Evolutionary conservation across 2,113 vertebrate species (phyloP), one percentile per base, ranked within the genome.

Genomic region (Pseudorhombus dupliciocellatus): DNA sequence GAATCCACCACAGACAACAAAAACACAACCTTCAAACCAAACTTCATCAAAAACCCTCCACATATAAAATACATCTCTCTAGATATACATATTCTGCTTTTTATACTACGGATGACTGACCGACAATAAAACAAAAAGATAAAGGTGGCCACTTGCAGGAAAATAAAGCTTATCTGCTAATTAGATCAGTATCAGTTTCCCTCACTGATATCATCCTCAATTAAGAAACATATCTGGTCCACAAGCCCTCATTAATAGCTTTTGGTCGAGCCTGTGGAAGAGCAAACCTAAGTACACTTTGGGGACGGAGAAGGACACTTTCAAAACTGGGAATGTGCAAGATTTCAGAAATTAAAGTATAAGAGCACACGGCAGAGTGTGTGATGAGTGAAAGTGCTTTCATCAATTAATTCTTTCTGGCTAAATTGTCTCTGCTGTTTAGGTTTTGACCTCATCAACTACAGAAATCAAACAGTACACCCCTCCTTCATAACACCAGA

Each of bases 231-330:
- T 9, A 44, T 51, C 48, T 40, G 57, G 20, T 73, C 62, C 52
- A 46, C 6, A 60, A 55, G 55, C 67, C 65, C 65, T 71, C 48
- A 5, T 53, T 18, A 21, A 70, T 30, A 61, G 22, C 8, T 66
- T 81, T 87, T 84, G 80, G 71, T 87, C 79, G 62, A 44, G 55
- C 66, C 21, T 76, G 40, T 70, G 71, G 52, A 73, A 69, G 56
- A 77, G 75, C 24, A 84, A 74, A 80, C 24, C 8, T 89, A 91
- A 92, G 80, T 84, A 77, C 88, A 91, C 91, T 91, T 89, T 61
- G 51, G 65, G 77, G 48, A 77, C 57, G 11, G 34, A 21, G 84
- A 88, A 86, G 73, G 79, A 83, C 89, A 90, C 87, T 89, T 87
- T 73, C 73, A 74, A 71, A 28, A 20, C 30, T 18, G 56, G 50